These are phyloP conservation scores for Lichenostomus cassidix DNA, from an alignment of 2,113 vertebrate species.

Conservation along the genomic window DNA sequence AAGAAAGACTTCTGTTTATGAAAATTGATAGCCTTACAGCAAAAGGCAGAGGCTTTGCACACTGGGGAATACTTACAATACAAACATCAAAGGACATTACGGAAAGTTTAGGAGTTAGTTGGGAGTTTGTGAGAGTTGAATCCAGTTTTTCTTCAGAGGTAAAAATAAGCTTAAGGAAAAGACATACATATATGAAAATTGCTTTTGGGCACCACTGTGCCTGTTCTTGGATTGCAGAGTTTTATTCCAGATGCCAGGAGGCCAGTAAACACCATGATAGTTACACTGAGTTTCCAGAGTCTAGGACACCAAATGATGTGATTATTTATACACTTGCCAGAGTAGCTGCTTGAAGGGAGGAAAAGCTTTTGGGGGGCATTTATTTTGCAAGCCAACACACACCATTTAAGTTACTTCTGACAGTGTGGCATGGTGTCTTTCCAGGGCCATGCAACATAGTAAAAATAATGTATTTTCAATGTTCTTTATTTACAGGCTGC, in stretches of 20 bases:
- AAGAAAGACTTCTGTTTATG: neutral
- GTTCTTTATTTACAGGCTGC: neutral
- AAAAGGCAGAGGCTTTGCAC: neutral
- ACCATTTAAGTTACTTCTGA: neutral
- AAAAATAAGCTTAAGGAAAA: slow-evolving; percentile 32
- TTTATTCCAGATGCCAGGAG: slow-evolving; percentile 46
- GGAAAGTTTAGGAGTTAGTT: neutral
- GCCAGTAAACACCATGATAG: slow-evolving; percentile 8
- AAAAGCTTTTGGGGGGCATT: neutral
- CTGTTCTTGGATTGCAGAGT: slow-evolving; percentile 3
- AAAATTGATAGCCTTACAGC: slow-evolving; percentile 17
- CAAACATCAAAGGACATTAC: neutral
- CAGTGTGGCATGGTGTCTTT: neutral
- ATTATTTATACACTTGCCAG: slow-evolving; percentile 20
- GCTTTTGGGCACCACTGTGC: neutral
- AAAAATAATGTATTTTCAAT: neutral
- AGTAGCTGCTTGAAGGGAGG: neutral
- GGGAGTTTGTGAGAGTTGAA: neutral
- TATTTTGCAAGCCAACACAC: slow-evolving; percentile 10
- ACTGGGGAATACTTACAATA: neutral
- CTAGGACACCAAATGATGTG: neutral
- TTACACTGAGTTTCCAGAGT: slow-evolving; percentile 44
- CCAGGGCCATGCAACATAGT: neutral
- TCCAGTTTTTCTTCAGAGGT: neutral
- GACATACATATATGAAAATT: neutral